phyloP scores from a whole-genome alignment of 2,888 invertebrate species.

The Amphimallon solstitiale region DNA sequence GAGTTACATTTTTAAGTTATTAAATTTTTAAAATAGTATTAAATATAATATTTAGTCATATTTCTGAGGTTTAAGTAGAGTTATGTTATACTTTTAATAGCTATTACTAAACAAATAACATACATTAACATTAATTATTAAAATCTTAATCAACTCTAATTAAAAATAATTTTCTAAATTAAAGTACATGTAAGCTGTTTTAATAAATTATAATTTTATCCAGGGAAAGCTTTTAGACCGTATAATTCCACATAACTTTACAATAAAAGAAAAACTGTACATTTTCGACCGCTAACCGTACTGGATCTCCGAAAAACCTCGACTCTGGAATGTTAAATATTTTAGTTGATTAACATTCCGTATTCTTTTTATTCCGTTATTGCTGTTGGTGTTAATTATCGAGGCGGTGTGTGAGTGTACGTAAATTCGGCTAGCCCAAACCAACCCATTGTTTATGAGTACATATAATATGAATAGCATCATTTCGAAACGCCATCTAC shows the following conservation, averaged over 20 bases:
- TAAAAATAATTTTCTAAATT: too few relatives aligned
- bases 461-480: constrained; percentile 28
- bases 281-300: not conserved
- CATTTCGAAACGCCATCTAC: constrained; percentile 25
- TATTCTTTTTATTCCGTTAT: constrained; percentile 5
- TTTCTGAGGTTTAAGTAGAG: too few relatives aligned
- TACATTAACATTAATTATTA: too few relatives aligned
- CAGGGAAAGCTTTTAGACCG: too few relatives aligned
- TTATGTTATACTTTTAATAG: too few relatives aligned
- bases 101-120: too few relatives aligned
- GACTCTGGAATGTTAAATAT: constrained; percentile 14
- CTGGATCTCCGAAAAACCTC: not conserved
- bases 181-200: too few relatives aligned
- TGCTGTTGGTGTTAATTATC: constrained; percentile 24
- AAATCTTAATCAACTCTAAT: too few relatives aligned
- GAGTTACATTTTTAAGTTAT: too few relatives aligned
- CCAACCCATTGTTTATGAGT: constrained; percentile 29
- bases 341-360: not conserved
- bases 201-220: too few relatives aligned
- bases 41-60: too few relatives aligned
- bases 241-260: not conserved
- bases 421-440: constrained; percentile 14
- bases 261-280: not conserved
- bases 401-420: not conserved
- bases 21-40: too few relatives aligned